These are phyloP conservation scores for Nomada lathburiana DNA, from an alignment of 2,888 invertebrate genomes.

Conservation along the genomic window DNA sequence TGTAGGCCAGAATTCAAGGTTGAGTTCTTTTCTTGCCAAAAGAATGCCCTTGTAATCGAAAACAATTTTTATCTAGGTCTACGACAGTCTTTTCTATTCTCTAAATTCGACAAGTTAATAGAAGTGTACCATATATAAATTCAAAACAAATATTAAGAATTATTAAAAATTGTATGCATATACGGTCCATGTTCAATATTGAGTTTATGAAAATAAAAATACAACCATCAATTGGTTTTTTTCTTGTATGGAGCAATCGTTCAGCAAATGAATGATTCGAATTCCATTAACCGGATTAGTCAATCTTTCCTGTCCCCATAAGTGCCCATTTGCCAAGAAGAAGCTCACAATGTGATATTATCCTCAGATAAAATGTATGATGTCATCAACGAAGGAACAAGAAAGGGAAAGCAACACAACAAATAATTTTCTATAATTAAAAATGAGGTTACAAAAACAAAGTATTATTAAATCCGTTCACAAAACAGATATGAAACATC, in stretches of 20 bases:
- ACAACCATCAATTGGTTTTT: neutral
- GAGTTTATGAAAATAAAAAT: neutral
- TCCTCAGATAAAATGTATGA: neutral
- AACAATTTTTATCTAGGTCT: neutral
- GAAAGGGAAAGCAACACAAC: no score
- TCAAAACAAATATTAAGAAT: neutral
- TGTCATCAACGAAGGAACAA: neutral
- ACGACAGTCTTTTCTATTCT: neutral
- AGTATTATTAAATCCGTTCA: no score
- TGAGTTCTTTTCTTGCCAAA: slow-evolving; percentile 1
- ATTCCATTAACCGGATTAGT: neutral
- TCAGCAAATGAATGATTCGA: neutral
- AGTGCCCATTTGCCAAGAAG: no score
- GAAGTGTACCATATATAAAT: neutral
- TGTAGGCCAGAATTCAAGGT: slow-evolving; percentile 2
- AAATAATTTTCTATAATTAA: no score
- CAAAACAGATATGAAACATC: no score
- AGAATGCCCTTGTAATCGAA: neutral
- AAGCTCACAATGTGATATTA: neutral
- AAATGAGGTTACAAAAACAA: no score
- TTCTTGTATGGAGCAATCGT: neutral
- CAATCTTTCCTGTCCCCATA: neutral
- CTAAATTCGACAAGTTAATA: neutral
- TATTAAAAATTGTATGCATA: neutral
- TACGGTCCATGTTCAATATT: neutral